Evolutionary conservation across 2,113 vertebrate genomes (phyloP).

Genomic region (Maccullochella peelii): DNA sequence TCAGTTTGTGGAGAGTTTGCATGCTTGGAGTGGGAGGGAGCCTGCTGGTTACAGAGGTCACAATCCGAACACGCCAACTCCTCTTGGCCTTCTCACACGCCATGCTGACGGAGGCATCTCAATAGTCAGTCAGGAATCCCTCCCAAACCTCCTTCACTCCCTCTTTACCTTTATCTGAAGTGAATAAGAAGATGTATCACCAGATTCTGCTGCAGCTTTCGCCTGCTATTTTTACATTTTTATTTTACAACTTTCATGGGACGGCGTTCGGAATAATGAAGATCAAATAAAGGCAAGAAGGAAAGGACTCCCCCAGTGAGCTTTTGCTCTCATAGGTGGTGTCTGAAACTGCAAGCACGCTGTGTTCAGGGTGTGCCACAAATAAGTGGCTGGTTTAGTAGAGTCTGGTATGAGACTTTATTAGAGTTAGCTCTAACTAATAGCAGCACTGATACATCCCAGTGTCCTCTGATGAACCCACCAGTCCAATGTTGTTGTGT

Average conservation of each 20-base stretch:
- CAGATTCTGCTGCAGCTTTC: too few relatives aligned
- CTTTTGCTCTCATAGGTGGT: conserved; percentile 34
- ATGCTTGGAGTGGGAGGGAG: conserved; percentile 81
- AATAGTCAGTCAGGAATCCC: conserved; percentile 49
- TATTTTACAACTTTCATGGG: not conserved
- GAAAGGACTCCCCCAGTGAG: not conserved
- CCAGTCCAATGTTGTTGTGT: conserved; percentile 32
- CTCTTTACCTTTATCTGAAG: conserved; percentile 17
- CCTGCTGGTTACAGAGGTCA: conserved; percentile 76
- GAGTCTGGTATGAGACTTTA: conserved; percentile 17
- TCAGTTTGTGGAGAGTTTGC: conserved; percentile 74
- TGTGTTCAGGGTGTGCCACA: conserved; percentile 50
- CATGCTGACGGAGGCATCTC: conserved; percentile 65
- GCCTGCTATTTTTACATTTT: not conserved
- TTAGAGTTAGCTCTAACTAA: conserved; percentile 9
- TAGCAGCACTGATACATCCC: not conserved
- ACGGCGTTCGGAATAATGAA: not conserved
- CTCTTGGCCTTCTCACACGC: conserved; percentile 65
- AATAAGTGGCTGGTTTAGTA: conserved; percentile 31
- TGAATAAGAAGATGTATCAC: not conserved
- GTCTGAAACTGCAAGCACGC: conserved; percentile 10
- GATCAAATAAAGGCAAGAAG: not conserved
- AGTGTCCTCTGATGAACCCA: conserved; percentile 53
- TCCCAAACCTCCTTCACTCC: conserved; percentile 18
- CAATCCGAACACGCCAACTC: conserved; percentile 76